Percentiles rank a stretch among this genome's conserved stretches.
These are phyloP conservation scores for Lepetodrilus schrolli DNA, from an alignment of 2,888 invertebrate genomes.

Conservation along the genomic window DNA sequence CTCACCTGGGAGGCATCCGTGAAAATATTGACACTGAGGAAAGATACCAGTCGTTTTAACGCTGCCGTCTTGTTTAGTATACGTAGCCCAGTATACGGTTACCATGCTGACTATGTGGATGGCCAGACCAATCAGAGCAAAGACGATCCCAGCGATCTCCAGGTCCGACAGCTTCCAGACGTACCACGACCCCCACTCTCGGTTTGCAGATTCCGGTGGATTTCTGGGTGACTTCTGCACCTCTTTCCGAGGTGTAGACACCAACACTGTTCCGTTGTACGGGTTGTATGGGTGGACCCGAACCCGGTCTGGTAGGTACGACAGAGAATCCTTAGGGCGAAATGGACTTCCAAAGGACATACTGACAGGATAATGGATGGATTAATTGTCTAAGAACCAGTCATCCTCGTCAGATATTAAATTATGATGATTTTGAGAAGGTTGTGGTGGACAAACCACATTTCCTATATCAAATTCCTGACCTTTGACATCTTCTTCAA, in stretches of 20 bases:
- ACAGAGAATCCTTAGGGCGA: no score
- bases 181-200: background rate
- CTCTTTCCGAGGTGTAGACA: background rate
- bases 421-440: no score
- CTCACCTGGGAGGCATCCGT: background rate
- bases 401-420: no score
- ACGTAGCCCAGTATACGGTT: background rate
- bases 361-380: no score
- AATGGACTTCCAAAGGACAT: no score
- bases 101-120: background rate
- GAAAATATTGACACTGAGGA: background rate
- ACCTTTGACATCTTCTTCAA: no score
- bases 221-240: background rate
- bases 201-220: background rate
- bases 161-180: background rate
- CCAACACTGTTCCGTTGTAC: background rate
- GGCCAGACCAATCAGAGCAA: background rate
- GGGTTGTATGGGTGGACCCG: background rate
- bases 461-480: no score
- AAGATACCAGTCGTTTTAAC: background rate
- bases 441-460: no score
- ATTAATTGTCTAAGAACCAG: no score
- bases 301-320: background rate
- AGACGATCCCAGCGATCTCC: conserved; percentile 7
- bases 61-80: background rate